Conservation (phyloP, 1,140 invertebrate genomes). For the Andricus grossulariae region DNA sequence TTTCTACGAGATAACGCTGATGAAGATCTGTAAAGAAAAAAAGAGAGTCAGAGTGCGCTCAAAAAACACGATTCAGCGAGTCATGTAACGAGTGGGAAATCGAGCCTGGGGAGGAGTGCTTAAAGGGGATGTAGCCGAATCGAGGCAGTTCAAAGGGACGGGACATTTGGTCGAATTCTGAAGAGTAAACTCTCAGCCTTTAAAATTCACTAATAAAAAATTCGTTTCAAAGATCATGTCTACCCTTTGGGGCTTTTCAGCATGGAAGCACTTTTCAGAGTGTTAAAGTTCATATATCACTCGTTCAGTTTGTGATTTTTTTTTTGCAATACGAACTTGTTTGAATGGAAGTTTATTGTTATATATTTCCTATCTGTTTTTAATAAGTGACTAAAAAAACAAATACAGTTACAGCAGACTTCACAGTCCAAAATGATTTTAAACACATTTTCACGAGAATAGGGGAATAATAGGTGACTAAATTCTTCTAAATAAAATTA, state of each 20-base stretch:
- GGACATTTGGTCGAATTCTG: neutral
- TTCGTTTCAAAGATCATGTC: neutral
- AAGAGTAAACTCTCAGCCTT: neutral
- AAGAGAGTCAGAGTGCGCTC: neutral
- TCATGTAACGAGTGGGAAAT: neutral
- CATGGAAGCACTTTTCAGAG: neutral
- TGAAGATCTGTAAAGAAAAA: slow-evolving; percentile 64
- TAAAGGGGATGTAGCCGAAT: slow-evolving; percentile 4
- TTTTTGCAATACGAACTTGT: too few relatives aligned
- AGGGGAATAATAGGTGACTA: too few relatives aligned
- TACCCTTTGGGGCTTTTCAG: slow-evolving; percentile 5
- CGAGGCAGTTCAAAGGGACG: neutral
- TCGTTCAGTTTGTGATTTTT: too few relatives aligned
- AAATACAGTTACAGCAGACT: too few relatives aligned
- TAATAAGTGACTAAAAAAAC: too few relatives aligned
- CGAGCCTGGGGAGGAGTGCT: neutral
- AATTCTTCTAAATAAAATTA: too few relatives aligned
- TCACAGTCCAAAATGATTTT: too few relatives aligned
- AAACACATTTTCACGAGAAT: too few relatives aligned
- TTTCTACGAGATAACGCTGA: slow-evolving; percentile 82
- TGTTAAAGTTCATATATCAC: neutral
- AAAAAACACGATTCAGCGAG: slow-evolving; percentile 16
- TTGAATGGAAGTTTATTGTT: too few relatives aligned
- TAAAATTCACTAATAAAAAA: slow-evolving; percentile 6
- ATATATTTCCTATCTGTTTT: too few relatives aligned